Evolutionary conservation across 2,888 invertebrate genomes (phyloP).

Genomic region (Pristionchus arcanus): DNA sequence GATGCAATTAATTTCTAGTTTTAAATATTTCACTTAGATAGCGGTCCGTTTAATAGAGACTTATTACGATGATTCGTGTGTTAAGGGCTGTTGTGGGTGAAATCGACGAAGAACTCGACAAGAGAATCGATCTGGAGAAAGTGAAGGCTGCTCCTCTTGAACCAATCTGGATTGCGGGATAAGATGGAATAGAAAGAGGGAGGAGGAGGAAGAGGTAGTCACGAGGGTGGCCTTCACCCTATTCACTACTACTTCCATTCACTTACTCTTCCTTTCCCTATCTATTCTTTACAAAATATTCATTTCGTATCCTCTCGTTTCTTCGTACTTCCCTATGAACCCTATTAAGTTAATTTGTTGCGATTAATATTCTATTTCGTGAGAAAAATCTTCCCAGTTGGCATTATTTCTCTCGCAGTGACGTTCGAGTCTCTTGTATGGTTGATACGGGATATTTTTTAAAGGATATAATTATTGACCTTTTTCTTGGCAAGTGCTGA

Average conservation of each 20-base stretch:
- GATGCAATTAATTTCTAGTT: too few species aligned
- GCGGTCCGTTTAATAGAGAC: too few species aligned
- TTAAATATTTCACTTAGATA: too few species aligned
- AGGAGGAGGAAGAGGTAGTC: conserved; percentile 10
- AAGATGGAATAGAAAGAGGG: conserved; percentile 6
- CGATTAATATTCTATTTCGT: background rate
- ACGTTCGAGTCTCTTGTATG: background rate
- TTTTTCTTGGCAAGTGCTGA: background rate
- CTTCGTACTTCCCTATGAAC: background rate
- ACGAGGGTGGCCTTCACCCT: conserved; percentile 29
- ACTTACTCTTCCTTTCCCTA: conserved; percentile 32
- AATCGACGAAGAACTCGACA: conserved; percentile 83
- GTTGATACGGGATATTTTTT: background rate
- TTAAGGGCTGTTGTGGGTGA: conserved; percentile 84
- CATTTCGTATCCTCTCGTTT: background rate
- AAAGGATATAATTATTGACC: background rate
- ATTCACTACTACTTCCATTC: background rate
- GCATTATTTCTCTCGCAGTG: background rate
- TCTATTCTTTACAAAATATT: background rate
- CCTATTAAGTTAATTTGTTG: background rate
- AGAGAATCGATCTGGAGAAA: conserved; percentile 82
- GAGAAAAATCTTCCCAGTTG: background rate
- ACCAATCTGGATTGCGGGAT: conserved; percentile 79
- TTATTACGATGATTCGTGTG: conserved; percentile 57
- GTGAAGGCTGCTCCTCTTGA: conserved; percentile 83